Base-by-base conservation (phyloP, 2,888 invertebrate genomes). In the Conus canariensis region DNA sequence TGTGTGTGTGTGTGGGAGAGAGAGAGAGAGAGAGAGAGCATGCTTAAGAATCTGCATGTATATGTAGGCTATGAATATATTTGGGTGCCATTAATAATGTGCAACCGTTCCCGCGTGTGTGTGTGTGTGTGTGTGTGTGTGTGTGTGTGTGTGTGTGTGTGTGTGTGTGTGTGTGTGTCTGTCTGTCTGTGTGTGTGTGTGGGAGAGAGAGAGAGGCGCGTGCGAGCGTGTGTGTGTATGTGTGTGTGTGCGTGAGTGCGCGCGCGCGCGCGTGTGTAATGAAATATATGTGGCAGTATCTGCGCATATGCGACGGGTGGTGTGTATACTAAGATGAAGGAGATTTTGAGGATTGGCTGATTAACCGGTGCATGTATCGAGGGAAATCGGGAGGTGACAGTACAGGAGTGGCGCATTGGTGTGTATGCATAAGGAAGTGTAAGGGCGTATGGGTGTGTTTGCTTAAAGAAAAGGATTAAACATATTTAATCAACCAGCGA, bases 61-160 rank as follows among this genome's bases (percentile, higher is more conserved):
- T 30, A 45, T 45, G 45, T 45, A 3, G 45, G 45, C 45, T 45
- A 45, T 45, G 45, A 2, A 4, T 45, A 45, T 45, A 45, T 45
- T 45, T 45, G 45, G 2, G 45, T 45, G 45, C 45, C 45, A 45
- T 45, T 45, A 45, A 45, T 45, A 45, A 45, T 45, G 70, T 70
- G 70, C 19, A 19, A 19, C 1, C n/a, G 70, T 70, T 14, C 22
- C 19, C 22, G 58, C 7, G 83, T 56, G 58, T 56, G 83, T 83
- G 83, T 25, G 22, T 45, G 83, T 25, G 45, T 83, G 58, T 25
- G 56, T 58, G 45, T 12, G 58, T 83, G 14, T 25, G 83, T 83
- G 45, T 25, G 16, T 45, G 83, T 83, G 83, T 70, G 83, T 83
- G 45, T 83, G 45, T 25, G 83, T 83, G 83, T 25, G 45, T 83